These are phyloP conservation scores for Mactra quadrangularis DNA, from an alignment of 1,140 invertebrate genomes.

Conservation along the genomic window DNA sequence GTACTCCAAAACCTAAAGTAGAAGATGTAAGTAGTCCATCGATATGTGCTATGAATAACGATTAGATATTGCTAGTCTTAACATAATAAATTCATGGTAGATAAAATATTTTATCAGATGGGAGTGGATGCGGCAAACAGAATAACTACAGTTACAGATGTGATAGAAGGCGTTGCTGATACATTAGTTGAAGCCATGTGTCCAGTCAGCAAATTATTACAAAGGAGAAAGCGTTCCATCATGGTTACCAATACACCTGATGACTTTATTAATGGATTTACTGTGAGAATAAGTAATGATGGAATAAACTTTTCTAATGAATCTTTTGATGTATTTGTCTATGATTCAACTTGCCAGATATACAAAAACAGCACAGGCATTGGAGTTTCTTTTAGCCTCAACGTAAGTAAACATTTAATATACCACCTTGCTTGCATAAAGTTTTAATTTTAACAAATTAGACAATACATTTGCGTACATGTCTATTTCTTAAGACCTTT, in stretches of 20 bases:
- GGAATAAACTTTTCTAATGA: conserved; percentile 16
- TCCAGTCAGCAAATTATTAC: not conserved
- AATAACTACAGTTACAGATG: not conserved
- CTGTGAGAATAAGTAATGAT: conserved; percentile 36
- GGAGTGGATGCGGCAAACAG: not conserved
- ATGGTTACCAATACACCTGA: not conserved
- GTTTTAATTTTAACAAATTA: too few relatives aligned
- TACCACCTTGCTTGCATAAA: too few relatives aligned
- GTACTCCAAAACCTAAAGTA: too few relatives aligned
- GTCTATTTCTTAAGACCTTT: too few relatives aligned
- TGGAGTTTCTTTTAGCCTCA: conserved; percentile 2
- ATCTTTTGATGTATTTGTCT: conserved; percentile 1
- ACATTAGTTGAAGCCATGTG: conserved; percentile 36
- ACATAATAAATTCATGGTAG: too few relatives aligned
- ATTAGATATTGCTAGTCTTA: too few relatives aligned
- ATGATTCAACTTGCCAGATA: conserved; percentile 17
- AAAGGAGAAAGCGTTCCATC: not conserved
- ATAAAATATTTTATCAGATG: conserved; percentile 1
- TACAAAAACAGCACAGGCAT: not conserved
- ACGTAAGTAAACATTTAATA: conserved; percentile 1
- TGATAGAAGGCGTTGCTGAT: conserved; percentile 18
- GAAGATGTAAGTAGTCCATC: too few relatives aligned
- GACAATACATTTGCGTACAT: too few relatives aligned
- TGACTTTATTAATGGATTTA: conserved; percentile 18
- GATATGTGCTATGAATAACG: too few relatives aligned